A percentile compares a stretch with the other conserved stretches of the same genome.
These are phyloP conservation scores for Natrix natrix DNA, from an alignment of 2,797 vertebrate genomes.

Conservation along the genomic window DNA sequence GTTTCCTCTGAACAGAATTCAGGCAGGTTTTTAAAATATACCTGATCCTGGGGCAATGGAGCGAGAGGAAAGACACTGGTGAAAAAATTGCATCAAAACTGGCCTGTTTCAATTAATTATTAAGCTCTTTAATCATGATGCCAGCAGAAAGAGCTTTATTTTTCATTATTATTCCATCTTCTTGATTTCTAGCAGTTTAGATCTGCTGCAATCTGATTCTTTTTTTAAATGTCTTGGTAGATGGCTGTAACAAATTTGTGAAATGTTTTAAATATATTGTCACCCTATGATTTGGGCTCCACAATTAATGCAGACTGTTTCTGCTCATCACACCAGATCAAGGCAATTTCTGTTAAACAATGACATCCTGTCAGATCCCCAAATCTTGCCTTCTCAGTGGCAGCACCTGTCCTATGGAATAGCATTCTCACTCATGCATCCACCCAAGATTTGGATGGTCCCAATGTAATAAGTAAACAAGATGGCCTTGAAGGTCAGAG, in stretches of 20 bases:
- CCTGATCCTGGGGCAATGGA: neutral
- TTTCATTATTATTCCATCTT: neutral
- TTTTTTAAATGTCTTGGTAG: neutral
- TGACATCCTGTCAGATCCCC: neutral
- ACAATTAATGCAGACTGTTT: neutral
- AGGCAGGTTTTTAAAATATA: neutral
- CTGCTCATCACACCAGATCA: neutral
- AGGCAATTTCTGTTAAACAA: neutral
- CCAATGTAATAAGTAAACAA: neutral
- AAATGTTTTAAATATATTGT: neutral
- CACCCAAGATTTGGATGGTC: neutral
- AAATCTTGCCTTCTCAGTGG: neutral
- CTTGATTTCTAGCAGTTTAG: neutral
- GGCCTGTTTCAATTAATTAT: neutral
- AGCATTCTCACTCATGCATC: neutral
- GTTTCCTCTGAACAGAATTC: neutral
- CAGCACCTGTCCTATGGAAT: neutral
- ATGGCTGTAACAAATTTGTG: neutral
- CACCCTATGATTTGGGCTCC: neutral
- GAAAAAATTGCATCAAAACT: neutral
- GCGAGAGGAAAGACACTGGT: neutral
- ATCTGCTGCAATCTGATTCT: neutral
- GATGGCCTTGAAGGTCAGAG: neutral
- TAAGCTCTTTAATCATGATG: neutral
- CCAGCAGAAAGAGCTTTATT: neutral